Conservation (phyloP, 2,113 vertebrate genomes). For the Tiliqua scincoides region DNA sequence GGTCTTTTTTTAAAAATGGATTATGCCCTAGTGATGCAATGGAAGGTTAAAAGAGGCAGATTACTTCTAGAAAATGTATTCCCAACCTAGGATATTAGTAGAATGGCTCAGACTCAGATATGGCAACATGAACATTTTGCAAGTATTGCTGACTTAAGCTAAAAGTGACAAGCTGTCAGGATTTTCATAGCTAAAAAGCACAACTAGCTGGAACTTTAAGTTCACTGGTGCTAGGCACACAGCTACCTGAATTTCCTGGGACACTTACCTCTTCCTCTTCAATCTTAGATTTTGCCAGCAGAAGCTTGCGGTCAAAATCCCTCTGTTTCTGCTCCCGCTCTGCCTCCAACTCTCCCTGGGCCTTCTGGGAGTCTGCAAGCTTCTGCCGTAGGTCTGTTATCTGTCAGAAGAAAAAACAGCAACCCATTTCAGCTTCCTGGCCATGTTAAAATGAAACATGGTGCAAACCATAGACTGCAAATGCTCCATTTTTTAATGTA, state of each 20-base stretch:
- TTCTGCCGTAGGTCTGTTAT: constrained; percentile 93
- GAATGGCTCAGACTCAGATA: not conserved
- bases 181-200: not conserved
- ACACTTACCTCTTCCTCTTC: constrained; percentile 90
- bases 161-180: not conserved
- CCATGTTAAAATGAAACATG: not conserved
- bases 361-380: constrained; percentile 87
- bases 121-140: not conserved
- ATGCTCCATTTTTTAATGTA: no score
- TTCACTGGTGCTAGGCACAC: not conserved
- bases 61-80: not conserved
- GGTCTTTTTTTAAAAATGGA: not conserved
- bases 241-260: not conserved
- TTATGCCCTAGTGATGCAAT: not conserved
- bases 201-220: not conserved
- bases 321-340: constrained; percentile 93
- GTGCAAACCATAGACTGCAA: no score
- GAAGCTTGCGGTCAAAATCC: constrained; percentile 95
- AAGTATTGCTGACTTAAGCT: not conserved
- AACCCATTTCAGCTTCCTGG: not conserved
- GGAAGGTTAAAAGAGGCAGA: not conserved
- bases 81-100: not conserved
- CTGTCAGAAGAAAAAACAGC: constrained; percentile 57
- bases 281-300: constrained; percentile 95
- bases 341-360: constrained; percentile 85